Conservation (phyloP, 1,140 invertebrate genomes). For the Neotoxoptera formosana region DNA sequence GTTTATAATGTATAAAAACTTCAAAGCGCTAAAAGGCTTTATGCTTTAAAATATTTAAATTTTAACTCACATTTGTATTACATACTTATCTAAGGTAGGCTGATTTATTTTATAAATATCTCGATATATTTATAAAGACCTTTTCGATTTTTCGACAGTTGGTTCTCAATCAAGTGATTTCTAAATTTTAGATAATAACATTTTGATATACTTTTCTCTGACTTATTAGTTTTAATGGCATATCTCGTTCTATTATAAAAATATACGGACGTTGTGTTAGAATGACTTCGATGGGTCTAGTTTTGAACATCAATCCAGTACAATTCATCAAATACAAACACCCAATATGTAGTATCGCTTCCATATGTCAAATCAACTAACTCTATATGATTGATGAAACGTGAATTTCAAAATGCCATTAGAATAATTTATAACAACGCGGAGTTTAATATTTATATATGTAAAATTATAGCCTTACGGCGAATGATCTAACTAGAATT, state of each 20-base stretch:
- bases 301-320: background rate
- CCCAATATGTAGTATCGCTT: background rate
- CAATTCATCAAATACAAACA: background rate
- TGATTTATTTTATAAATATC: no score
- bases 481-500: background rate
- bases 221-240: background rate
- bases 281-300: background rate
- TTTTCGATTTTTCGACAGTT: no score
- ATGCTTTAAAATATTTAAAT: no score
- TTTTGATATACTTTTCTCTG: background rate
- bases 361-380: conserved; percentile 9
- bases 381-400: background rate
- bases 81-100: no score
- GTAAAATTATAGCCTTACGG: background rate
- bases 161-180: no score
- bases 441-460: background rate
- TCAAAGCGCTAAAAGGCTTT: no score
- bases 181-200: background rate
- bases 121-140: no score
- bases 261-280: background rate
- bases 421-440: background rate
- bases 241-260: background rate
- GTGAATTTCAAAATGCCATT: background rate
- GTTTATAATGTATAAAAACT: no score
- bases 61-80: no score